Base-by-base conservation (phyloP, 2,797 vertebrate genomes). In the Enteromius afrohamiltoni region DNA sequence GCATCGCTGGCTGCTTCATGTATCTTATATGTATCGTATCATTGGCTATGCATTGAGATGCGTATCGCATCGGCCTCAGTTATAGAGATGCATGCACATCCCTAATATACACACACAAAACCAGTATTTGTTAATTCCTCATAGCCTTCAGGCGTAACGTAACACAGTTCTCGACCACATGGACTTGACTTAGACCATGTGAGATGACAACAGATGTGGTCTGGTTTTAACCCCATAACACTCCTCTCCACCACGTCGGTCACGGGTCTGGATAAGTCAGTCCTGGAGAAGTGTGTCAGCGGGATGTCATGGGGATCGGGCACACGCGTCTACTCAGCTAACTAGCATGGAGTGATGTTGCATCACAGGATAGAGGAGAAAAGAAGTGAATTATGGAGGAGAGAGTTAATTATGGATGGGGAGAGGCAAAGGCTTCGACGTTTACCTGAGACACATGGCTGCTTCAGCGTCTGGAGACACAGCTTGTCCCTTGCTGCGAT, bases 371-470 rank as follows among this genome's bases (percentile, higher is more conserved):
- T 90, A 91, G 92, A 90, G 91, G 91, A 92, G 90, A 93, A 91
- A 90, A 88, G 69, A 89, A 84, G 85, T 95, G 85, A 94, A 95
- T 94, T 93, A 94, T 95, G 90, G 89, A 95, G 91, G 60, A 84
- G 78, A 67, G 75, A 88, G 87, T 86, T 91, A 94, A 94, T 94
- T 93, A 94, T 94, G 91, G 82, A 94, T 94, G 90, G 88, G 86
- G 86, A 84, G 85, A 89, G 88, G 89, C 83, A 90, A 91, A 89
- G 91, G 90, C 92, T 91, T 80, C 87, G 91, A 93, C 90, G 90
- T 87, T 92, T 93, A 87, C 85, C 84, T 86, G 90, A 92, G 91
- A 92, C 89, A 91, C 91, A 89, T 80, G 89, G 88, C 73, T 88
- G 88, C 85, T 89, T 89, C 82, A 86, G 87, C 78, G 88, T 90